Evolutionary conservation across 2,797 vertebrate genomes (phyloP).

Genomic region (Dallia pectoralis): DNA sequence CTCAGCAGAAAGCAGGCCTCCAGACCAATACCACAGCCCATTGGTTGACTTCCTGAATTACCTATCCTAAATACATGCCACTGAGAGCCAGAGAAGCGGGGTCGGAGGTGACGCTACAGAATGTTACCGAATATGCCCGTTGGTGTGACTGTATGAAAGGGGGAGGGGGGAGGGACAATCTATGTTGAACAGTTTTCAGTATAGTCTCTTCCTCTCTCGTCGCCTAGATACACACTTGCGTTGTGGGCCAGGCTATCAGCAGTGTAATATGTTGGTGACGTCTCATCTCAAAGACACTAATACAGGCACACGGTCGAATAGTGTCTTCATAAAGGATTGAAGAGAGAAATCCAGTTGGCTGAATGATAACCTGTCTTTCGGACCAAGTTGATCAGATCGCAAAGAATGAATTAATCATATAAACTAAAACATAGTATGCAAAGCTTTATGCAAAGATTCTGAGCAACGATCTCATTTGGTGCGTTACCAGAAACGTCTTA

Average conservation of each 20-base stretch:
- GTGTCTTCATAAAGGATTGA: constrained; percentile 10
- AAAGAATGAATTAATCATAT: too few species aligned
- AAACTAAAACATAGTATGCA: too few species aligned
- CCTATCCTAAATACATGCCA: constrained; percentile 72
- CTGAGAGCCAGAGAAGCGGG: constrained; percentile 71
- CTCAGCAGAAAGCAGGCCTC: too few species aligned
- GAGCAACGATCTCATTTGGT: too few species aligned
- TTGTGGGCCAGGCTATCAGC: constrained; percentile 67
- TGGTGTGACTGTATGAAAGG: constrained; percentile 47
- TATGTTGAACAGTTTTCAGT: constrained; percentile 70
- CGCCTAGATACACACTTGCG: constrained; percentile 66
- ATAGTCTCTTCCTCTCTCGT: constrained; percentile 56
- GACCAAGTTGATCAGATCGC: too few species aligned
- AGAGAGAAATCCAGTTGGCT: background rate
- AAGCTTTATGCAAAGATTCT: too few species aligned
- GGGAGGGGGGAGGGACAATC: constrained; percentile 46
- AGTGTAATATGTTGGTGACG: constrained; percentile 52
- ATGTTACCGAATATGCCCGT: constrained; percentile 64
- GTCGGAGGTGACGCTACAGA: constrained; percentile 65
- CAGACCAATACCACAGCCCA: too few species aligned
- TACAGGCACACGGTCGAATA: constrained; percentile 54
- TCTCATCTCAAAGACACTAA: constrained; percentile 44
- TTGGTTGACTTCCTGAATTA: constrained; percentile 58
- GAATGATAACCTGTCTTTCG: too few species aligned
- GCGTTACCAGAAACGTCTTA: too few species aligned